Evolutionary conservation across 2,113 vertebrate species (phyloP).

Genomic region (Nesospiza acunhae): DNA sequence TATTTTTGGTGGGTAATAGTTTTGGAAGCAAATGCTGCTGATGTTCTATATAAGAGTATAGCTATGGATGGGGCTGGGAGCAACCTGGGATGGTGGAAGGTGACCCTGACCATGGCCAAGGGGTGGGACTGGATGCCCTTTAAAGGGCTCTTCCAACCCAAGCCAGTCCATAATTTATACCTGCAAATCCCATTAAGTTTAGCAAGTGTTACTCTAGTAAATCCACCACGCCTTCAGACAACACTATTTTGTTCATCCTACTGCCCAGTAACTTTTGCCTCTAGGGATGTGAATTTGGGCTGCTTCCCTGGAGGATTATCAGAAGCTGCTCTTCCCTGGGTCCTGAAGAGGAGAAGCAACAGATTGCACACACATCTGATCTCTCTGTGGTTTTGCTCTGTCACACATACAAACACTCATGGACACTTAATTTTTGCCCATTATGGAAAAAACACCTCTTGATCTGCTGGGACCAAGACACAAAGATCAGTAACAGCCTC

Average conservation of each 20-base stretch:
- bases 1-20: neutral
- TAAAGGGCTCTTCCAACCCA: neutral
- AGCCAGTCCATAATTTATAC: neutral
- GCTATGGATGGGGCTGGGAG: neutral
- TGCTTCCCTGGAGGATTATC: neutral
- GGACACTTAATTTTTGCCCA: neutral
- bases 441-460: neutral
- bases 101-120: neutral
- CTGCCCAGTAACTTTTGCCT: neutral
- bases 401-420: neutral
- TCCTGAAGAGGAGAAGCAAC: neutral
- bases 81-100: neutral
- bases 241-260: neutral
- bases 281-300: neutral
- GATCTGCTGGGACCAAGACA: neutral
- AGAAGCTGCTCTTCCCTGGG: neutral
- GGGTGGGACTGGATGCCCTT: neutral
- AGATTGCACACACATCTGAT: neutral
- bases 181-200: neutral
- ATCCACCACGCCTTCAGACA: neutral
- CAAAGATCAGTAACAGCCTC: neutral
- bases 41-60: neutral
- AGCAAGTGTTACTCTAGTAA: neutral
- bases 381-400: neutral
- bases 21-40: neutral